These are phyloP conservation scores for Oeneis ivallda DNA, from an alignment of 2,888 invertebrate genomes.

Conservation along the genomic window DNA sequence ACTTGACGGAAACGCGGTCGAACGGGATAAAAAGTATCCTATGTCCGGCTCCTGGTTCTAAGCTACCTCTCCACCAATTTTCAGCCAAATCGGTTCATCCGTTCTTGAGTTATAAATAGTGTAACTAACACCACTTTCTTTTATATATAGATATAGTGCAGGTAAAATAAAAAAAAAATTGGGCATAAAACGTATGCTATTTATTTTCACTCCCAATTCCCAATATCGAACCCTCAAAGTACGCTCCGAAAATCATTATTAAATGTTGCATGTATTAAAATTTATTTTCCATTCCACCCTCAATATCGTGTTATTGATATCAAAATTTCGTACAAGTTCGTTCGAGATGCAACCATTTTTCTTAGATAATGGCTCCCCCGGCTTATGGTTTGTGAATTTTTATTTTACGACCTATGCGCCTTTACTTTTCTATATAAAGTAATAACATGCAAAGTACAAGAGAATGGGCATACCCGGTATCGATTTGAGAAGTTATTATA, in stretches of 20 bases:
- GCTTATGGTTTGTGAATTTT: slow-evolving; percentile 61
- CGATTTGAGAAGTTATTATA: neutral
- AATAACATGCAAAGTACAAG: slow-evolving; percentile 26
- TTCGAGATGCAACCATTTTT: slow-evolving; percentile 46
- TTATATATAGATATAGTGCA: too few species aligned
- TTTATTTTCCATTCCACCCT: slow-evolving; percentile 50
- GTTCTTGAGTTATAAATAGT: too few species aligned
- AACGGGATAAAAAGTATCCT: too few species aligned
- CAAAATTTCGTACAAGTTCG: slow-evolving; percentile 54
- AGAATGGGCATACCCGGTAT: slow-evolving; percentile 11
- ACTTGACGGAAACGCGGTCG: too few species aligned
- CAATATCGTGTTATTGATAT: slow-evolving; percentile 36
- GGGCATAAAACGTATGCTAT: neutral
- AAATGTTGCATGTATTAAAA: slow-evolving; percentile 77
- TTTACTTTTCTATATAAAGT: slow-evolving; percentile 27
- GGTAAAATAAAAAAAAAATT: neutral
- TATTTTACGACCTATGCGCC: slow-evolving; percentile 39
- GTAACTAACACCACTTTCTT: too few species aligned
- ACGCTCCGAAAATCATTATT: slow-evolving; percentile 65
- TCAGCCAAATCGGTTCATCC: too few species aligned
- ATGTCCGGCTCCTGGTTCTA: too few species aligned
- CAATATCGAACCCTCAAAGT: slow-evolving; percentile 50
- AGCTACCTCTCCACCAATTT: too few species aligned
- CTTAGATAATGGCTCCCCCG: slow-evolving; percentile 45
- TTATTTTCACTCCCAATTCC: slow-evolving; percentile 29